Base-by-base conservation (phyloP, 2,113 vertebrate species). In the Tachysurus vachellii region DNA sequence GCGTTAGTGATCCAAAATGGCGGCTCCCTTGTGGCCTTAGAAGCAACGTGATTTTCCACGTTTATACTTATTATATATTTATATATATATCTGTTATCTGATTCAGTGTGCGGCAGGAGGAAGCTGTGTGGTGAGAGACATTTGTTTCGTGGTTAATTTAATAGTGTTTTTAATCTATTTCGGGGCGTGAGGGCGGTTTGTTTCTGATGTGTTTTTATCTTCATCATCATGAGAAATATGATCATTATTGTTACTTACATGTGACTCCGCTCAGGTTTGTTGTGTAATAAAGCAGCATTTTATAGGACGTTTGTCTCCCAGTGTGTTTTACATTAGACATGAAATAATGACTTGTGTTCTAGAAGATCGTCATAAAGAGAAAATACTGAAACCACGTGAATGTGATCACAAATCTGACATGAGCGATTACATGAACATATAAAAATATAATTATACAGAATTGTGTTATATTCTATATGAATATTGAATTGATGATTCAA, bases 31-130 rank as follows among this genome's bases (percentile, higher is more conserved):
- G 31, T 83, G 80, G 75, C 13, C 26, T 70, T 87, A 85, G 75
- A 75, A 57, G 56, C 75, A 86, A 80, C 89, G 89, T 90, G 89
- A 84, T 73, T 70, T 64, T 47, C 31, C 68, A 16, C 31, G 19
- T 0, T 62, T 64, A 36, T 31, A 5, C 36, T 3, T 36, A n/a
- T n/a, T n/a, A n/a, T n/a, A n/a, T n/a, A n/a, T n/a, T n/a, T n/a
- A n/a, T n/a, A n/a, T n/a, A n/a, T n/a, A 1, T 36, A 36, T 36
- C 36, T 36, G 36, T 36, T 36, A 36, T 36, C 36, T 2, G 36
- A n/a, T 17, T 5, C 3, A 8, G 14, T 50, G 26, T 85, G 73
- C 19, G 8, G 4, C 57, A 11, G 47, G 47, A 68, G 19, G n/a
- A 8, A 11, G 7, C 1, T 36, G 0, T 36, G 21, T 2, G n/a